These are phyloP conservation scores for Chrysodeixis includens DNA, from an alignment of 2,888 invertebrate genomes.

Conservation along the genomic window DNA sequence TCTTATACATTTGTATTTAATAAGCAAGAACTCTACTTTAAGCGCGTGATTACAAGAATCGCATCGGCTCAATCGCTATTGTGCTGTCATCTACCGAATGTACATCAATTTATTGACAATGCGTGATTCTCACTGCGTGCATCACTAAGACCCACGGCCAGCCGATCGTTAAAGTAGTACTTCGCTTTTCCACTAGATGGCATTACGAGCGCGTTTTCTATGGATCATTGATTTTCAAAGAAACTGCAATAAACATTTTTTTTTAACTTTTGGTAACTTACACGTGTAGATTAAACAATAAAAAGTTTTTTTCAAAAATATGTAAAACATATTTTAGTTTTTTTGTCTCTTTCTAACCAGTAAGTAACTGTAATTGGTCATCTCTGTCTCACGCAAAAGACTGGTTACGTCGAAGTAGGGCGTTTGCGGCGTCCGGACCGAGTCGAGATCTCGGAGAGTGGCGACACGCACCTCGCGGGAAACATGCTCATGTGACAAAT, in stretches of 20 bases:
- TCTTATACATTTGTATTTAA: too few relatives aligned
- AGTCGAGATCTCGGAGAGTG: constrained; percentile 86
- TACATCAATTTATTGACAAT: background rate
- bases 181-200: constrained; percentile 47
- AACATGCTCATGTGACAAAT: constrained; percentile 84
- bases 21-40: background rate
- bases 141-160: background rate
- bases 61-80: background rate
- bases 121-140: constrained; percentile 7
- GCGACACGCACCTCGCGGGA: constrained; percentile 84
- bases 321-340: constrained; percentile 19
- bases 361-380: constrained; percentile 58
- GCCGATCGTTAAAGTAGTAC: constrained; percentile 35
- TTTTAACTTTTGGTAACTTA: background rate
- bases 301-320: background rate
- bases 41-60: constrained; percentile 4
- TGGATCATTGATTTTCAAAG: constrained; percentile 14
- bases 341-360: constrained; percentile 66
- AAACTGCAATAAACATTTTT: background rate
- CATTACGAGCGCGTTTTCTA: constrained; percentile 29
- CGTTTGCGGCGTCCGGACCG: constrained; percentile 80
- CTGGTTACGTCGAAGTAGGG: constrained; percentile 86
- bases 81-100: constrained; percentile 32
- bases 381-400: constrained; percentile 82
- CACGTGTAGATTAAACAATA: background rate